Evolutionary conservation across 2,888 invertebrate genomes (phyloP).

Genomic region (Chrysolina oricalcia): DNA sequence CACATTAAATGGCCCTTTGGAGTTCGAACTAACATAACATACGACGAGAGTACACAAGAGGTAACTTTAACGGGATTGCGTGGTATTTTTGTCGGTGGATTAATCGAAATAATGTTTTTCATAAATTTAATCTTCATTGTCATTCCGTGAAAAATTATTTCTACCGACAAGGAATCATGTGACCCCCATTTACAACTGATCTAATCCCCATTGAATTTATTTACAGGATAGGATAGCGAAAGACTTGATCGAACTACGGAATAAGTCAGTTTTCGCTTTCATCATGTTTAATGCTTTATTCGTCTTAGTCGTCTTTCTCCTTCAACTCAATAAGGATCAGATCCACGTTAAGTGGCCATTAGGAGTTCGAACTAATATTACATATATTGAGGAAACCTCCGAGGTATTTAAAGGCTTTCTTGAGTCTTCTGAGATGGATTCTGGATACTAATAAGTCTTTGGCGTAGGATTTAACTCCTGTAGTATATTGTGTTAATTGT

Average conservation of each 20-base stretch:
- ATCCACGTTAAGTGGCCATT: constrained; percentile 98
- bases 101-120: not conserved
- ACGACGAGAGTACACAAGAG: constrained; percentile 92
- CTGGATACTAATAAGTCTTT: constrained; percentile 67
- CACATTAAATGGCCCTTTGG: constrained; percentile 98
- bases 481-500: constrained; percentile 44
- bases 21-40: constrained; percentile 94
- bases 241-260: constrained; percentile 95
- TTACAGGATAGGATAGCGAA: constrained; percentile 90
- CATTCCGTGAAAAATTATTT: not conserved
- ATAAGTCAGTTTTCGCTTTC: constrained; percentile 98
- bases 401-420: constrained; percentile 78
- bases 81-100: constrained; percentile 55
- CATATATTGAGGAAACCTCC: constrained; percentile 92
- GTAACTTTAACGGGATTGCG: constrained; percentile 77
- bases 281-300: constrained; percentile 99
- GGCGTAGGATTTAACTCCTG: constrained; percentile 63
- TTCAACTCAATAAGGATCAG: constrained; percentile 99
- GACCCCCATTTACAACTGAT: constrained; percentile 69
- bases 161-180: constrained; percentile 69
- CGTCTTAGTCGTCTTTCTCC: constrained; percentile 98
- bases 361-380: constrained; percentile 95
- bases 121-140: constrained; percentile 4
- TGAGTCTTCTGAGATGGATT: constrained; percentile 61
- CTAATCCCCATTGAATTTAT: constrained; percentile 74